Base-by-base conservation (phyloP, 2,113 vertebrate species). In the Coreoperca whiteheadi region DNA sequence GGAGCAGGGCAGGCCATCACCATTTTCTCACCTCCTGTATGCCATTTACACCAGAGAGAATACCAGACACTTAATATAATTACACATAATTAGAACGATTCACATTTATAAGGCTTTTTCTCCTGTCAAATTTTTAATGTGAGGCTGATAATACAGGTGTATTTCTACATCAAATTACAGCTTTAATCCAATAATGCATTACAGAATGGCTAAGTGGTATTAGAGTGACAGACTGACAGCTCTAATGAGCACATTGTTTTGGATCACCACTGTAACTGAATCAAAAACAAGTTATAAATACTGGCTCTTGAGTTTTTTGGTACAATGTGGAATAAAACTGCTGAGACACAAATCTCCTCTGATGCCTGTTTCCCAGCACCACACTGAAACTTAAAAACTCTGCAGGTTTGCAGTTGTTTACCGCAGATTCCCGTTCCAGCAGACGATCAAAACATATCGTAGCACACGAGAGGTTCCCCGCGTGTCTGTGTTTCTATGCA, bases 371-470 rank as follows among this genome's bases (percentile, higher is more conserved):
- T 76, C 18, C 25, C 64, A 11, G 59, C 28, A 2, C 25, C 56
- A 51, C 32, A 28, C 59, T 81, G 54, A 81, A 66, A 71, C 60
- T 75, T 72, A 74, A 86, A 82, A 87, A 81, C 48, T 79, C 57
- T 3, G 30, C 30, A 64, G 64, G 14, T 43, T 60, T 81, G 70
- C 53, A 48, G 53, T 76, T 87, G 80, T 88, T 87, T 82, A 83
- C 78, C 5, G 3, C 69, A 18, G 57, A 82, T 75, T 82, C 54
- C 76, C 11, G 4, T 61, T 71, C 57, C 77, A 56, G 73, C 71
- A 86, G 81, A 83, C 82, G 72, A 87, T 87, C 46, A 78, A 88
- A 78, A 83, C 63, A 18, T 56, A 56, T 69, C 8, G 2, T 32
- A 85, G 57, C 51, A 70, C 37, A 69, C 43, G 12, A 50, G 69